Conservation (phyloP, 92 coral and sea anemone species). For the Siderastrea radians region DNA sequence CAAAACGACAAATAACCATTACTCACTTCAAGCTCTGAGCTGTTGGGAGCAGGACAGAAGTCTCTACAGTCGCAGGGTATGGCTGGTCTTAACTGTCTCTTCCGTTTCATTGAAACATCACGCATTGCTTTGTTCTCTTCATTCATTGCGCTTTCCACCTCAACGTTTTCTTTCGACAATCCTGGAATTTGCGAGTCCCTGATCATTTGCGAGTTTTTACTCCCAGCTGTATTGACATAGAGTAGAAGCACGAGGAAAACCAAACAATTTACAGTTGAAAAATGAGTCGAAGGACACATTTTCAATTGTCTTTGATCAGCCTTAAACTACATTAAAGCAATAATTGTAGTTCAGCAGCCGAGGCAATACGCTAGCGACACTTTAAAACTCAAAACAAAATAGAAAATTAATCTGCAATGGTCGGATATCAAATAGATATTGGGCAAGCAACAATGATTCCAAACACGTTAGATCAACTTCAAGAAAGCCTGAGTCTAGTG, state of each 20-base stretch:
- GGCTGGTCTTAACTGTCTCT: neutral
- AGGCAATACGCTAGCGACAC: no score
- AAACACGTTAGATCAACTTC: no score
- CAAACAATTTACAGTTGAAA: neutral
- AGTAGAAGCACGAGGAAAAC: neutral
- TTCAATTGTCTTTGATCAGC: no score
- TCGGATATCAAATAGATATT: no score
- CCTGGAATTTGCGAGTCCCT: neutral
- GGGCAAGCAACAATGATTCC: no score
- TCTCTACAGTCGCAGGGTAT: neutral
- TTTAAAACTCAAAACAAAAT: no score
- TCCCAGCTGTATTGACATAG: neutral
- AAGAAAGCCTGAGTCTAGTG: no score
- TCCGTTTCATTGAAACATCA: neutral
- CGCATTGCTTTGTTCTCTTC: neutral
- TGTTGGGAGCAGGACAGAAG: slow-evolving; percentile 13
- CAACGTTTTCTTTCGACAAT: neutral
- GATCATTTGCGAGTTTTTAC: neutral
- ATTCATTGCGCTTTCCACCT: no score
- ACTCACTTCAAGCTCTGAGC: slow-evolving; percentile 19
- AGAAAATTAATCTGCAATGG: no score
- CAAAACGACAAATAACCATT: neutral
- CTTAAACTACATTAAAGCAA: no score
- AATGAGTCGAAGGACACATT: neutral
- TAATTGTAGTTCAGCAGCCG: no score